Evolutionary conservation across 1,140 invertebrate genomes (phyloP).

Genomic region (Paraescarpia echinospica): DNA sequence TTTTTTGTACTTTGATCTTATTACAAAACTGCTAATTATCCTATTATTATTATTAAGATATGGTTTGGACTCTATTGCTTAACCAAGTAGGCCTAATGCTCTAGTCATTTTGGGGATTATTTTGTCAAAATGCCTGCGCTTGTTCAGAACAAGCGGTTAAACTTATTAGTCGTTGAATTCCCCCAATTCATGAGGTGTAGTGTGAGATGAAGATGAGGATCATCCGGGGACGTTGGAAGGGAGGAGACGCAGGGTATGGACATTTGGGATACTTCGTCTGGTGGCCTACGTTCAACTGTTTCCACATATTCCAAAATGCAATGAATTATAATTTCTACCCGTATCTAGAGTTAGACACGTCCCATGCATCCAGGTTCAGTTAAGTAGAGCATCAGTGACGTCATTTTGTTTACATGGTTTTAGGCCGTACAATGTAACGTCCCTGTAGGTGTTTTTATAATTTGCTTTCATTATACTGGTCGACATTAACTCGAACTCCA

Average conservation of each 20-base stretch:
- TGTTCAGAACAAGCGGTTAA: too few species aligned
- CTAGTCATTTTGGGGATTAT: too few species aligned
- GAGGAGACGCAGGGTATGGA: background rate
- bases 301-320: background rate
- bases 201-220: background rate
- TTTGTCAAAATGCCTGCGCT: too few species aligned
- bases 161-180: background rate
- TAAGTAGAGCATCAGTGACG: background rate
- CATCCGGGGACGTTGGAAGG: background rate
- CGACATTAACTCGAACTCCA: background rate
- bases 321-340: background rate
- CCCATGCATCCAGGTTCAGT: background rate
- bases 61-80: too few species aligned
- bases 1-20: too few species aligned
- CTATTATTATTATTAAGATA: too few species aligned
- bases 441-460: background rate
- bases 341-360: background rate
- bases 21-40: too few species aligned
- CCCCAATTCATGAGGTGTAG: background rate
- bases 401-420: background rate
- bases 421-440: background rate
- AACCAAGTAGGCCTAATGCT: too few species aligned
- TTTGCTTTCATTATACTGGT: background rate
- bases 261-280: background rate
- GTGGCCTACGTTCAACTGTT: background rate